Base-by-base conservation (phyloP, 2,888 invertebrate genomes). In the Drosophila gaucha region DNA sequence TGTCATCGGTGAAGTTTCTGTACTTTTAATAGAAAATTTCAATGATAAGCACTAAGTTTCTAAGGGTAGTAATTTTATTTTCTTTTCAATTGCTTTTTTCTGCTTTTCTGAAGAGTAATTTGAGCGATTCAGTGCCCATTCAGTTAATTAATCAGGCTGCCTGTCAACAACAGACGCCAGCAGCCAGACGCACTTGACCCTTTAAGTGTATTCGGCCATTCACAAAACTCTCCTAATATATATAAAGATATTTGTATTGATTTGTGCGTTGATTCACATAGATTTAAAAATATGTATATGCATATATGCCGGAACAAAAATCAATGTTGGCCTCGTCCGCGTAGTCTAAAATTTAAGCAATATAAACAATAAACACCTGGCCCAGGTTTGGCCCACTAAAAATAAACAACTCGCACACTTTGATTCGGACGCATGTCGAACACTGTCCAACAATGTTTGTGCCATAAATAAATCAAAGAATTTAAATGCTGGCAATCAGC, bases 391-490 rank as follows among this genome's bases (percentile, higher is more conserved):
- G 33, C 41, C 38, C 33, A n/a, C 66, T 66, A 74, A 50, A 70
- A 74, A 70, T 74, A 74, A 64, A 39, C 46, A 52, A 56, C 50
- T 14, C 63, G 33, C 35, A 30, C 33, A 26, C 31, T 14, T 31
- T 30, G 52, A 6, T 20, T 12, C 44, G 36, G 24, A 35, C 30
- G 18, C 36, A 18, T 51, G 47, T 47, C 26, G 47, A 14, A 58
- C 67, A 62, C 36, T 68, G 73, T 56, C 64, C 54, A 64, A 60
- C 56, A 65, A 33, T 47, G 38, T 49, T 36, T 58, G 63, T 12
- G 67, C 63, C 67, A 71, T 65, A 70, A 67, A 75, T 75, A 75
- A 74, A 67, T 71, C 71, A 71, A 65, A 67, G 55, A 38, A 57
- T 65, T 74, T 71, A 62, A 74, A 60, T 47, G 49, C 64, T 46